A percentile compares a stretch with the other conserved stretches of the same genome.
phyloP scores from a whole-genome alignment of 2,113 vertebrate genomes.

The Thryonomys swinderianus region DNA sequence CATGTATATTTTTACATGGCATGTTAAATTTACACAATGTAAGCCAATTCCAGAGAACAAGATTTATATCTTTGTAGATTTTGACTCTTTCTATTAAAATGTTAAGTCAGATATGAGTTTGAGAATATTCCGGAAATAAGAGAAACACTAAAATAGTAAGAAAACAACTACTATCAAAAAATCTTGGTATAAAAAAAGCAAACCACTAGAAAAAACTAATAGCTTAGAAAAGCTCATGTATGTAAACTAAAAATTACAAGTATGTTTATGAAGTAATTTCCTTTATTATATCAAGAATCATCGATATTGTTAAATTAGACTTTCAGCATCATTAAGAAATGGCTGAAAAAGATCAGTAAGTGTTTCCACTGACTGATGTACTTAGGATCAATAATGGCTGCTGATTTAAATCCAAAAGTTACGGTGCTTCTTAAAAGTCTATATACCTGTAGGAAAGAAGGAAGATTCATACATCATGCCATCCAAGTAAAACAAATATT shows the following conservation, averaged over 20 bases:
- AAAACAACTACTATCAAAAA: constrained; percentile 5
- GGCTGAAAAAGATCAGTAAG: neutral
- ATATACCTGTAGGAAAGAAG: neutral
- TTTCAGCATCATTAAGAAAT: neutral
- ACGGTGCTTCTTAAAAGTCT: neutral
- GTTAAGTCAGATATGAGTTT: neutral
- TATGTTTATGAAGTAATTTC: neutral
- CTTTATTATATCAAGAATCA: constrained; percentile 14
- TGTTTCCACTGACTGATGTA: neutral
- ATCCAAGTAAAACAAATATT: constrained; percentile 12
- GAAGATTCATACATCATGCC: neutral
- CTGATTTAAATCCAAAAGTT: neutral
- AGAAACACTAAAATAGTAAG: constrained; percentile 12
- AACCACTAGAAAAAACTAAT: neutral
- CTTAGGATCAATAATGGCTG: neutral
- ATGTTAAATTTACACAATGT: neutral
- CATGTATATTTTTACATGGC: neutral
- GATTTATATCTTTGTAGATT: constrained; percentile 32
- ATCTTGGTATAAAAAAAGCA: constrained; percentile 10
- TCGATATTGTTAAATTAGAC: constrained; percentile 13
- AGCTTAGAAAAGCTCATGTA: neutral
- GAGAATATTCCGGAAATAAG: neutral
- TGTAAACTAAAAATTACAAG: constrained; percentile 32
- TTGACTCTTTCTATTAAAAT: constrained; percentile 46
- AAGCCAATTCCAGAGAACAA: neutral